Evolutionary conservation across 1,140 invertebrate species (phyloP).

Genomic region (Ephestia elutella): DNA sequence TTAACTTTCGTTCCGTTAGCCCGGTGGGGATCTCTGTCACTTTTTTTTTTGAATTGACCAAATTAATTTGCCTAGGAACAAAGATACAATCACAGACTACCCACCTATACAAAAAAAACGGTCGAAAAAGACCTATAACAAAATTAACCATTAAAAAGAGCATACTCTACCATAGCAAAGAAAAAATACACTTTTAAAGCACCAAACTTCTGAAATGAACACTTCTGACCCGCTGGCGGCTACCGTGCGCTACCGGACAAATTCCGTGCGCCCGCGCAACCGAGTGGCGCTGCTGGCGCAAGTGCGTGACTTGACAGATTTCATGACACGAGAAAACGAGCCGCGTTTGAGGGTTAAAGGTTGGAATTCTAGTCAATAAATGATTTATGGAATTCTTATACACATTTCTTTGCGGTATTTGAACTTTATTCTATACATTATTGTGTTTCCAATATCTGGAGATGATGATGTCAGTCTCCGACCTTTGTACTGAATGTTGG

Average conservation of each 20-base stretch:
- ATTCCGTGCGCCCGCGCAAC: not conserved
- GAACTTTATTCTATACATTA: too few species aligned
- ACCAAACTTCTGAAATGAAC: too few species aligned
- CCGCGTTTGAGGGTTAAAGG: not conserved
- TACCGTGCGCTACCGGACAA: slow-evolving; percentile 1
- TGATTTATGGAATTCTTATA: not conserved
- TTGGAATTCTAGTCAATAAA: not conserved
- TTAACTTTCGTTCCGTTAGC: too few species aligned
- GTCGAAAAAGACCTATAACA: too few species aligned
- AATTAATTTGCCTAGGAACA: too few species aligned
- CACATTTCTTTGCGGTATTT: not conserved
- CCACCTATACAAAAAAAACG: too few species aligned
- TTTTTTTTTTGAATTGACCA: too few species aligned
- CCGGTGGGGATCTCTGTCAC: too few species aligned
- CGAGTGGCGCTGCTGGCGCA: not conserved
- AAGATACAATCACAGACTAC: too few species aligned
- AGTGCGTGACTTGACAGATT: not conserved
- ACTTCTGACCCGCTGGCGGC: not conserved
- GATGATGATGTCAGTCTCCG: too few species aligned
- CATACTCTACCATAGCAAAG: too few species aligned
- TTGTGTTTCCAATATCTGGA: not conserved
- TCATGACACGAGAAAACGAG: not conserved
- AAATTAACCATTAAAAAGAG: not conserved
- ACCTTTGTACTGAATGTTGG: too few species aligned
- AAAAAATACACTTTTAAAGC: not conserved